A percentile compares a stretch with the other conserved stretches of the same genome.
These are phyloP conservation scores for Dexiosoma caninum DNA, from an alignment of 2,888 invertebrate genomes.

Conservation along the genomic window DNA sequence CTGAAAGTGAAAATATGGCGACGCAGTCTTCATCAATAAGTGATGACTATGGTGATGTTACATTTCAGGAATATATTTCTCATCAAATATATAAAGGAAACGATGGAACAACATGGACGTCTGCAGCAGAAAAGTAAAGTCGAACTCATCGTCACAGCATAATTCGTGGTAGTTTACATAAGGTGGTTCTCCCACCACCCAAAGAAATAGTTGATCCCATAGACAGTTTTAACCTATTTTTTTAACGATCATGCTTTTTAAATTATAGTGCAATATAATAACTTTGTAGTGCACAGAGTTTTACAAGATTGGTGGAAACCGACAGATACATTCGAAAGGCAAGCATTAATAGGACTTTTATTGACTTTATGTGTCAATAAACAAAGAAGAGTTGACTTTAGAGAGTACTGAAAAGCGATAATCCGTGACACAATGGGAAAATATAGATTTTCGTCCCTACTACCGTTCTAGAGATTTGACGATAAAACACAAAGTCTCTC, in stretches of 20 bases:
- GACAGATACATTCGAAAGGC: not conserved
- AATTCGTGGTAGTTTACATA: constrained; percentile 1
- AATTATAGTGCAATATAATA: constrained; percentile 5
- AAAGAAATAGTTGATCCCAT: not conserved
- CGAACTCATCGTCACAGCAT: constrained; percentile 10
- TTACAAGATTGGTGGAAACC: not conserved
- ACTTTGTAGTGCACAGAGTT: not conserved
- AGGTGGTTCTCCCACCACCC: not conserved
- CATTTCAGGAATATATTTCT: not conserved
- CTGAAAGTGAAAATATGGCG: not conserved
- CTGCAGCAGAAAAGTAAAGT: constrained; percentile 7
- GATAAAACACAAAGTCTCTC: not conserved
- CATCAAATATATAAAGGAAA: not conserved
- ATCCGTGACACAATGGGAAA: constrained; percentile 19
- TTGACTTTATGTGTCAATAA: constrained; percentile 13
- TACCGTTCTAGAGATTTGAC: not conserved
- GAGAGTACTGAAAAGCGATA: constrained; percentile 21
- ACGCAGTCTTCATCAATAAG: not conserved
- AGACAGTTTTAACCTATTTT: not conserved
- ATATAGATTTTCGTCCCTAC: not conserved
- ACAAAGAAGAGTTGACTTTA: not conserved
- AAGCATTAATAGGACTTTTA: not conserved
- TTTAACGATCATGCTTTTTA: not conserved
- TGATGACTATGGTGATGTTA: not conserved
- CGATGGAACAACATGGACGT: not conserved